Evolutionary conservation across 2,888 invertebrate genomes (phyloP), one percentile per base, ranked within the genome.

Genomic region (Drosophila prostipennis): DNA sequence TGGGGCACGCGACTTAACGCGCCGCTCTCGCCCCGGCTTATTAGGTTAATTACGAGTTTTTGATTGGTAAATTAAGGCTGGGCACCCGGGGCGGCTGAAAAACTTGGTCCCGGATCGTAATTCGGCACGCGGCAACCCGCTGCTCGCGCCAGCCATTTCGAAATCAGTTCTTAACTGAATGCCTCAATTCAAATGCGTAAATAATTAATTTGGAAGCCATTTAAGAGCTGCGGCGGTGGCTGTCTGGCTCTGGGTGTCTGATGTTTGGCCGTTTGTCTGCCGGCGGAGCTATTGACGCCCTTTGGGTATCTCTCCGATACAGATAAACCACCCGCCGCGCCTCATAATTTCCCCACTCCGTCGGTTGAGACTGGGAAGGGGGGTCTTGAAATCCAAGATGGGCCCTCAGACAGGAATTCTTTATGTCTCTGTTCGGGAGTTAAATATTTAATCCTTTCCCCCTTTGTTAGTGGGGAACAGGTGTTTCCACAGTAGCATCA

Each of bases 41-140:
- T 86, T 88, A 80, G 87, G 86, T 86, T 88, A 86, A 86, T 88
- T 86, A 86, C 84, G 88, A 86, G 81, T 86, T 88, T 86, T 86
- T 86, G 88, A 89, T 87, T 89, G 89, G 79, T 87, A 85, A 85
- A 87, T 87, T 80, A 79, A 85, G 87, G 74, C 75, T 48, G 72
- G 46, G 68, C 61, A 61, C 55, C 54, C 67, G 54, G 68, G 70
- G 59, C 56, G 46, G 46, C 36, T 32, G 53, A 40, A 57, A 56
- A 57, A 42, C 46, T 48, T 46, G 42, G 14, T 37, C 32, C 57
- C 51, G 59, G 53, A 39, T 53, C 54, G 74, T 56, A 60, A 57
- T 46, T 54, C 56, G 81, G 87, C 84, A 83, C 74, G 84, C 85
- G 74, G 80, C 82, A 67, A 63, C 75, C 73, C 61, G 75, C 60